phyloP scores from a whole-genome alignment of 2,888 invertebrate genomes.

The Tenthredo livida region DNA sequence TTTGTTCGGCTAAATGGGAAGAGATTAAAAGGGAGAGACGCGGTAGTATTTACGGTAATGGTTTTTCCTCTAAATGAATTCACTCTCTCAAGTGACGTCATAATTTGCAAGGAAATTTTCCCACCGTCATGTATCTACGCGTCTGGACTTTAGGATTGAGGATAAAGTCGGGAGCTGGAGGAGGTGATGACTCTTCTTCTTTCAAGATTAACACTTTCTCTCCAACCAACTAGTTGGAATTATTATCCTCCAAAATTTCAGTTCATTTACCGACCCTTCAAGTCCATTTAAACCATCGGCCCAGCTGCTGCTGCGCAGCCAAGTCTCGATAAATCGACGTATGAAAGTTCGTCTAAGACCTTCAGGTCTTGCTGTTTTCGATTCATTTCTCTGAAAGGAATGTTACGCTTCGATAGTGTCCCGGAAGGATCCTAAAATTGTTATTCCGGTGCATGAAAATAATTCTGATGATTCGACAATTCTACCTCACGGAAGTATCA shows the following conservation, averaged over 20 bases:
- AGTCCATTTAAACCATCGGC: neutral
- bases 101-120: constrained; percentile 17
- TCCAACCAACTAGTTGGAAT: neutral
- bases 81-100: constrained; percentile 10
- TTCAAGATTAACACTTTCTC: constrained; percentile 19
- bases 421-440: neutral
- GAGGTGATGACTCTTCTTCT: neutral
- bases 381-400: neutral
- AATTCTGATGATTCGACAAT: neutral
- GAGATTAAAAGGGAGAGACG: constrained; percentile 51
- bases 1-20: constrained; percentile 55
- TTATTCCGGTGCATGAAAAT: neutral
- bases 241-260: neutral
- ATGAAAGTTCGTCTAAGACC: neutral
- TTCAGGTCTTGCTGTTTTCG: neutral
- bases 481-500: neutral
- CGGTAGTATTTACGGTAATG: constrained; percentile 52
- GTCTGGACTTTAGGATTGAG: neutral
- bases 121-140: neutral
- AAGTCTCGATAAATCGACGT: neutral
- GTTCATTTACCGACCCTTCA: neutral
- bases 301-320: neutral
- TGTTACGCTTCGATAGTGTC: neutral
- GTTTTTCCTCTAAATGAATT: constrained; percentile 29
- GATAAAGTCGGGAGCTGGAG: neutral